Base-by-base conservation (phyloP, 2,113 vertebrate genomes). In the Megalops atlanticus region DNA sequence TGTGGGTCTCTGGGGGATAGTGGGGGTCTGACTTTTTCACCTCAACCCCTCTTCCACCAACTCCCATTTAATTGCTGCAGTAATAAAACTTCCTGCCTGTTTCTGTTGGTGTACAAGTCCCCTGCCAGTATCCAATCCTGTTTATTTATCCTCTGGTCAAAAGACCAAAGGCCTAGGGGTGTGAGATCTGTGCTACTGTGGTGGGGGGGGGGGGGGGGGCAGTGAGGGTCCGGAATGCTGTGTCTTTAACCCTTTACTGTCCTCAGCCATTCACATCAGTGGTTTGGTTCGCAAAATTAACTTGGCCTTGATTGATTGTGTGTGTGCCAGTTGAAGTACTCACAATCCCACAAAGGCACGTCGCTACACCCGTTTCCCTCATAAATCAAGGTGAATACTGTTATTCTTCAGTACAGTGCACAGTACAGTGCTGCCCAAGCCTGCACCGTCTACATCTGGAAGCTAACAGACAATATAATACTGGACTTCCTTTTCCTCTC, bases 121-220 rank as follows among this genome's bases (percentile, higher is more conserved):
- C 83, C 77, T 76, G 75, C 49, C 69, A 68, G 74, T 54, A 43
- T 78, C 82, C 72, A 45, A 45, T 71, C 84, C 39, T 83, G 83
- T 88, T 88, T 88, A 82, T 83, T 86, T 87, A 77, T 68, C 64
- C 83, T 78, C 64, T 68, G 85, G 76, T 83, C 64, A 79, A 80
- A 74, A 83, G 74, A 80, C 78, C 76, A 75, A 76, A 80, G 76
- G 35, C 6, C 79, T 77, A n/a, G 54, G 80, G 73, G 81, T 78
- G 81, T 79, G 78, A 76, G 81, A 82, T 73, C 47, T 43, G 21
- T 31, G 54, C 69, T 78, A 78, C 80, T 84, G 43, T 78, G 80
- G 52, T 64, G 71, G 24, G 35, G 64, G n/a, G 12, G 1, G 36
- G 24, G 58, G 31, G 6, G 38, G 11, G 15, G n/a, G n/a, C n/a